A percentile compares a stretch with the other conserved stretches of the same genome.
Evolutionary conservation across 1,140 invertebrate genomes (phyloP).

Genomic region (Drosophila lacertosa): DNA sequence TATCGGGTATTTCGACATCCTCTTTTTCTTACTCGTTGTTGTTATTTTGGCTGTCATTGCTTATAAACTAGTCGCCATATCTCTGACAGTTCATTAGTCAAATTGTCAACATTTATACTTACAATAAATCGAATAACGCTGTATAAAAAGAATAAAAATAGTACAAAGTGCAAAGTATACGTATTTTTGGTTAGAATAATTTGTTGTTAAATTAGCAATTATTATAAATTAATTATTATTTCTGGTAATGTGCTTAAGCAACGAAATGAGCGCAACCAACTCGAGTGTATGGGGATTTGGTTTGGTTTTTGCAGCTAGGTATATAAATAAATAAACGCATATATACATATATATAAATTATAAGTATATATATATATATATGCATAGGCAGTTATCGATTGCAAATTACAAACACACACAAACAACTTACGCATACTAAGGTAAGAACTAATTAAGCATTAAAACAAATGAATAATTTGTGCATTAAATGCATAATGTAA

Average conservation of each 20-base stretch:
- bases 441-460: conserved; percentile 64
- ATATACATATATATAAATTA: not conserved
- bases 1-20: too few relatives aligned
- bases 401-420: conserved; percentile 60
- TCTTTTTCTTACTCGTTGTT: conserved; percentile 1
- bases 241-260: conserved; percentile 52
- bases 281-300: conserved; percentile 34
- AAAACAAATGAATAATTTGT: conserved; percentile 64
- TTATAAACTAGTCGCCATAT: conserved; percentile 31
- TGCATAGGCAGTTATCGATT: conserved; percentile 20
- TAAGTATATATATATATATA: not conserved
- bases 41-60: conserved; percentile 31
- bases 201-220: conserved; percentile 82
- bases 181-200: conserved; percentile 51
- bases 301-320: conserved; percentile 17
- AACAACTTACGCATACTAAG: conserved; percentile 72
- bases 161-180: conserved; percentile 66
- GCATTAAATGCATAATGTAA: conserved; percentile 77
- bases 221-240: conserved; percentile 60
- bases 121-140: conserved; percentile 40
- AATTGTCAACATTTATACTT: conserved; percentile 65
- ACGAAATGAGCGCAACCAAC: conserved; percentile 33
- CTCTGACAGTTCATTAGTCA: conserved; percentile 61
- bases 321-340: not conserved
- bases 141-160: conserved; percentile 45